These are phyloP conservation scores for Achatina immaculata DNA, from an alignment of 1,140 invertebrate species.

Conservation along the genomic window DNA sequence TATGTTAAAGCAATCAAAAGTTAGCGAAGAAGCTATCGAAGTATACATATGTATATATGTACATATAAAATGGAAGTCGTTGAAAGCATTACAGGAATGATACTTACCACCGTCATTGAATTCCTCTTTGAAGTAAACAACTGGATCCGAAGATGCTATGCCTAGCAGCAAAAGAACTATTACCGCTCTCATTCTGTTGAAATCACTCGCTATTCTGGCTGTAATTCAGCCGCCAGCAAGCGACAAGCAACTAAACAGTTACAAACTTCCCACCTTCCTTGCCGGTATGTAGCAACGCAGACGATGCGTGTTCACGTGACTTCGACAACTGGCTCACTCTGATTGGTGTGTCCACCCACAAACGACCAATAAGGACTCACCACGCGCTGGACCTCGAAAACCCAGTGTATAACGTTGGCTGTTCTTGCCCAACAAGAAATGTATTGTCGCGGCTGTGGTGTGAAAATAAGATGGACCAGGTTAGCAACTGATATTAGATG, in stretches of 20 bases:
- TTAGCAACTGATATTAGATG: too few relatives aligned
- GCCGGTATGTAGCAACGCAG: background rate
- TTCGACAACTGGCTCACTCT: constrained; percentile 62
- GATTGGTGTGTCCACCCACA: constrained; percentile 55
- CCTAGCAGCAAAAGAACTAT: constrained; percentile 53
- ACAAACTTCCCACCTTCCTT: background rate
- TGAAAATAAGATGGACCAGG: too few relatives aligned
- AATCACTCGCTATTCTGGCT: constrained; percentile 3
- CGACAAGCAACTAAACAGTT: background rate
- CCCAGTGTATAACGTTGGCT: constrained; percentile 34
- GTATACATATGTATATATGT: too few relatives aligned
- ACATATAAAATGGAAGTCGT: too few relatives aligned
- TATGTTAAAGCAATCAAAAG: too few relatives aligned
- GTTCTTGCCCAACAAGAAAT: background rate
- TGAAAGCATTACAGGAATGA: too few relatives aligned
- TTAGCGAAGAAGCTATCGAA: too few relatives aligned
- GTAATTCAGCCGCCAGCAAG: background rate
- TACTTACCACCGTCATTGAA: constrained; percentile 52
- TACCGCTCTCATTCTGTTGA: constrained; percentile 40
- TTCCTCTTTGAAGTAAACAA: constrained; percentile 63
- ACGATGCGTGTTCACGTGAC: constrained; percentile 56
- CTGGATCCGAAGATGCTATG: constrained; percentile 56
- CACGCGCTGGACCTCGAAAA: constrained; percentile 61
- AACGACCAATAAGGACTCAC: constrained; percentile 63
- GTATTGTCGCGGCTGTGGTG: too few relatives aligned